phyloP scores from a whole-genome alignment of 2,797 vertebrate genomes.

The Stomatorhinus walkeri region DNA sequence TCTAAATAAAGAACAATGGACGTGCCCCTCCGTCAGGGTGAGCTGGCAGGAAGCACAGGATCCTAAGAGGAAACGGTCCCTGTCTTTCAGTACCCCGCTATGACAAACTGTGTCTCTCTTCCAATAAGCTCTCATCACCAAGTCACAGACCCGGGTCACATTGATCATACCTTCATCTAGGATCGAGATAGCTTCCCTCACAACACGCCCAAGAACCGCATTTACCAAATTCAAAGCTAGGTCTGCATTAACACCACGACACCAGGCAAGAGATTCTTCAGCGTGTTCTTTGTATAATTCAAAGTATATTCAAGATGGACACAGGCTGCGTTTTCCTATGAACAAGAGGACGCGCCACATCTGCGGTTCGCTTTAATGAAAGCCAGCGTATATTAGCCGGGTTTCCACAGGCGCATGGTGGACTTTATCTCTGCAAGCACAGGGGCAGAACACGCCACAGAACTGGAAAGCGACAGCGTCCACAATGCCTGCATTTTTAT shows the following conservation, averaged over 20 bases:
- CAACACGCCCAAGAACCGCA: conserved; percentile 21
- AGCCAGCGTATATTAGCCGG: neutral
- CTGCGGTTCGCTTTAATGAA: neutral
- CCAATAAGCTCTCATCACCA: neutral
- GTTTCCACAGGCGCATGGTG: neutral
- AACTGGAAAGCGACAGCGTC: neutral
- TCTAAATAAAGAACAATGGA: neutral
- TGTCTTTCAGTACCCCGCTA: neutral
- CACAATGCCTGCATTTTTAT: conserved; percentile 18
- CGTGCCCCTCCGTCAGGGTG: neutral
- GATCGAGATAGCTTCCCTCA: conserved; percentile 4
- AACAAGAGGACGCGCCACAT: neutral
- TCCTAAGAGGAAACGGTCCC: conserved; percentile 7
- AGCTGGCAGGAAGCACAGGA: conserved; percentile 21
- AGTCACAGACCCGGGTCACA: neutral
- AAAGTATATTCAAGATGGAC: neutral
- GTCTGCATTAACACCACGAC: neutral
- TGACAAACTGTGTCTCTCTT: neutral
- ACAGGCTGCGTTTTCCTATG: neutral
- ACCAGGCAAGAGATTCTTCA: conserved; percentile 3
- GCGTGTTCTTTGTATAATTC: neutral
- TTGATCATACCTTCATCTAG: conserved; percentile 13
- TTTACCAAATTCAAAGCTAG: neutral
- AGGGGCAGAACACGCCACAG: neutral
- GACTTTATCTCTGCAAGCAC: neutral